phyloP scores from a whole-genome alignment of 92 coral and sea anemone species.

The Epizoanthus illoricatus region DNA sequence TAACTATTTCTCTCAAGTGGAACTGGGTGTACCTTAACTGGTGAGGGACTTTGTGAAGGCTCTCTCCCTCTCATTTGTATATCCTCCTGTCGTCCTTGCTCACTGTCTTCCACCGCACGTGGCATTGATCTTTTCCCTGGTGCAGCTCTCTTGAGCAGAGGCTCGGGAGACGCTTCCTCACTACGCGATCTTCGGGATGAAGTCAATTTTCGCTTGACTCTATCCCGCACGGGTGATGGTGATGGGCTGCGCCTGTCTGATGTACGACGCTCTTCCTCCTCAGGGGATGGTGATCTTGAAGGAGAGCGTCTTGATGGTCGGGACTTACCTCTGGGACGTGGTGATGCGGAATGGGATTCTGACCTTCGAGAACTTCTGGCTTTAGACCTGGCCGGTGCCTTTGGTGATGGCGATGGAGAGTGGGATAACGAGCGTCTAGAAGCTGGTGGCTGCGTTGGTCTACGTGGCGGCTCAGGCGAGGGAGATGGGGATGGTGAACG shows the following conservation, averaged over 20 bases:
- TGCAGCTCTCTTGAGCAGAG: constrained; percentile 52
- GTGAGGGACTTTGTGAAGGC: constrained; percentile 11
- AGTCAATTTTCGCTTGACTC: constrained; percentile 51
- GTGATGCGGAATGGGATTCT: constrained; percentile 51
- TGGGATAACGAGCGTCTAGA: constrained; percentile 46
- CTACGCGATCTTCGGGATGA: constrained; percentile 62
- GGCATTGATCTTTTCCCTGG: constrained; percentile 29
- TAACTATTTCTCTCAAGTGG: too few relatives aligned
- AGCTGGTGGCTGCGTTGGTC: constrained; percentile 34
- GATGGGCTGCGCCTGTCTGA: constrained; percentile 30
- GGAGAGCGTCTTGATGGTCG: constrained; percentile 26
- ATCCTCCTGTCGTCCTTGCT: not conserved
- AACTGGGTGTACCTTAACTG: constrained; percentile 34
- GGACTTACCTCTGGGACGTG: constrained; percentile 37
- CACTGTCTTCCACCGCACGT: constrained; percentile 28
- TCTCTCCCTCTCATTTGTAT: not conserved
- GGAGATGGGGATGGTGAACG: constrained; percentile 52
- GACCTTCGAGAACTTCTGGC: constrained; percentile 54
- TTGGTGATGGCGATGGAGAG: constrained; percentile 25
- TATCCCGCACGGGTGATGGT: constrained; percentile 55
- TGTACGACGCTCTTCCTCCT: constrained; percentile 2
- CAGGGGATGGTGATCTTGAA: constrained; percentile 46
- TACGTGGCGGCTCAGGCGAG: constrained; percentile 40
- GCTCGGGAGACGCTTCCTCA: constrained; percentile 62
- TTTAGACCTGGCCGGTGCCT: constrained; percentile 8